Evolutionary conservation across 1,140 invertebrate genomes (phyloP).

Genomic region (Vollenhovia emeryi): DNA sequence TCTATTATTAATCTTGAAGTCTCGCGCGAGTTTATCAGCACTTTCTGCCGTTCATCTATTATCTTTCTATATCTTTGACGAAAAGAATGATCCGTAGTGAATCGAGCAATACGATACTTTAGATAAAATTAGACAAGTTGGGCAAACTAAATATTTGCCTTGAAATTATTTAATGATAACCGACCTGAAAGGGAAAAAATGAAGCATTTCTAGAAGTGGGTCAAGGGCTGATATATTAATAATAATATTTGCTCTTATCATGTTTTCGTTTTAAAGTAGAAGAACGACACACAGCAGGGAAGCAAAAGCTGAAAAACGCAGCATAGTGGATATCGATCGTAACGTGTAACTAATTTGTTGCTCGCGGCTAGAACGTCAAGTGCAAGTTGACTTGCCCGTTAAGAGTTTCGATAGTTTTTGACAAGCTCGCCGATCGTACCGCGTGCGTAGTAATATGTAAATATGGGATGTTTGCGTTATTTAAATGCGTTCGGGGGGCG

Average conservation of each 20-base stretch:
- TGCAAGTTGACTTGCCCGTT: neutral
- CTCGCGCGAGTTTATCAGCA: neutral
- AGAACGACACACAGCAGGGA: neutral
- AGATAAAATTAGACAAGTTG: neutral
- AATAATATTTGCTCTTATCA: neutral
- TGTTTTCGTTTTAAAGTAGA: neutral
- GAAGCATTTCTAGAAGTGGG: neutral
- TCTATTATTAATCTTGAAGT: neutral
- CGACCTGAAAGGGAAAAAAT: neutral
- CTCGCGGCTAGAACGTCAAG: neutral
- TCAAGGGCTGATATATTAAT: neutral
- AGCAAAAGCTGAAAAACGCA: neutral
- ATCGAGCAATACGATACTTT: neutral
- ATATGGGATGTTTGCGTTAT: constrained; percentile 43
- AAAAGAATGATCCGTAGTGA: neutral
- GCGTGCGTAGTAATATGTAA: constrained; percentile 27
- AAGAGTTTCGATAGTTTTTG: constrained; percentile 7
- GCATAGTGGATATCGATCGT: neutral
- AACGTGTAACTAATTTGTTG: neutral
- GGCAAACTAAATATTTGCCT: neutral
- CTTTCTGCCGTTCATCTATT: neutral
- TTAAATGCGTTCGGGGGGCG: constrained; percentile 33
- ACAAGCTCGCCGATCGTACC: constrained; percentile 1
- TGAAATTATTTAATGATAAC: neutral
- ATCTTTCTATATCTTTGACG: neutral